These are phyloP conservation scores for Syngnathus acus DNA, from an alignment of 2,797 vertebrate species.

Conservation along the genomic window DNA sequence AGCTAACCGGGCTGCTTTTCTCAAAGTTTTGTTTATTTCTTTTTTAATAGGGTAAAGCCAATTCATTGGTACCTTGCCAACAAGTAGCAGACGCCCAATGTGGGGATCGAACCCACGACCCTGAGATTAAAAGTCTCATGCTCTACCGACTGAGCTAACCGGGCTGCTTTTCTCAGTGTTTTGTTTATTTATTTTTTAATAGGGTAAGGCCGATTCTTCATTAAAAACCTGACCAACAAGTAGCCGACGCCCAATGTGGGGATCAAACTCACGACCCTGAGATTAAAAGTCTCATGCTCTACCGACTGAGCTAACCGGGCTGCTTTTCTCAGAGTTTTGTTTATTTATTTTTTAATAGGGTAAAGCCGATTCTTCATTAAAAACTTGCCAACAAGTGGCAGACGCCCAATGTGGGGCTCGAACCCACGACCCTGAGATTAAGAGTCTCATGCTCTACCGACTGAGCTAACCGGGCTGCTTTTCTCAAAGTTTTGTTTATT, in stretches of 20 bases:
- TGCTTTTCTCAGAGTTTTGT: too few species aligned
- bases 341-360: too few species aligned
- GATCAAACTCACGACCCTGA: constrained; percentile 65
- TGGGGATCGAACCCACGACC: constrained; percentile 65
- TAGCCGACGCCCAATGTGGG: constrained; percentile 22
- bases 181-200: too few species aligned
- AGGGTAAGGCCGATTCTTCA: too few species aligned
- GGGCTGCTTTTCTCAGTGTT: constrained; percentile 9
- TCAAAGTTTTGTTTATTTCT: too few species aligned
- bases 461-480: constrained; percentile 57
- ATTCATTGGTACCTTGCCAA: too few species aligned
- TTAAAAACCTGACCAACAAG: too few species aligned
- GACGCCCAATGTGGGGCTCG: constrained; percentile 40
- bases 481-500: too few species aligned
- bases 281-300: constrained; percentile 70
- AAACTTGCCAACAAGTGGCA: too few species aligned
- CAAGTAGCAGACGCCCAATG: too few species aligned
- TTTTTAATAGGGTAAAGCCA: too few species aligned
- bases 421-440: constrained; percentile 69
- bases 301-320: constrained; percentile 65
- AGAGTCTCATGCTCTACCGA: constrained; percentile 68
- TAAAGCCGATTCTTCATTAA: too few species aligned
- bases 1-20: constrained; percentile 49
- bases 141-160: constrained; percentile 67
- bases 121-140: constrained; percentile 70